These are phyloP conservation scores for Iselma pallidipennis DNA, from an alignment of 2,888 invertebrate genomes.

Conservation along the genomic window DNA sequence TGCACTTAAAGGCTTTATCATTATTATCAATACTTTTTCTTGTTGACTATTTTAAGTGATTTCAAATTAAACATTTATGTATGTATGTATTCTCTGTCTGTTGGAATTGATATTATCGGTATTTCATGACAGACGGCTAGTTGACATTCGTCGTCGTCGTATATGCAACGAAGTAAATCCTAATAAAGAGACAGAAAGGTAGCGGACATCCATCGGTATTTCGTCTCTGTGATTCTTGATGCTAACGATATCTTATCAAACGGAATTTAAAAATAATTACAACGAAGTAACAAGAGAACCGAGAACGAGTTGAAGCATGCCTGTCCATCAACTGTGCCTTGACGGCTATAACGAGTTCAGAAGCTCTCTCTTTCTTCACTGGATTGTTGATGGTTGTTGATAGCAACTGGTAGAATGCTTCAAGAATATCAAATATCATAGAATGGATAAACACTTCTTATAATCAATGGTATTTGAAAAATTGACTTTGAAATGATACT, in stretches of 20 bases:
- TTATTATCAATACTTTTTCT: background rate
- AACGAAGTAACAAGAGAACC: slow-evolving; percentile 36
- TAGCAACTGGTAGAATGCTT: slow-evolving; percentile 23
- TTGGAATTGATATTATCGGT: slow-evolving; percentile 12
- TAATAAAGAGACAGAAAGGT: slow-evolving; percentile 42
- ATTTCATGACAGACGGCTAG: slow-evolving; percentile 7
- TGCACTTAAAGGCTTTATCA: background rate
- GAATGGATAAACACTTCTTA: slow-evolving; percentile 2
- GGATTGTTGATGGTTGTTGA: slow-evolving; percentile 5
- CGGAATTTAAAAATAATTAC: slow-evolving; percentile 55
- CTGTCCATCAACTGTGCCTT: slow-evolving; percentile 51
- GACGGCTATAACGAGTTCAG: slow-evolving; percentile 42
- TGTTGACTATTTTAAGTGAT: background rate
- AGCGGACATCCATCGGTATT: slow-evolving; percentile 37
- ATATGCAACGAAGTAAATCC: slow-evolving; percentile 36
- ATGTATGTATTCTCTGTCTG: background rate
- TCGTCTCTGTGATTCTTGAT: slow-evolving; percentile 39
- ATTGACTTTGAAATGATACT: slow-evolving; percentile 1
- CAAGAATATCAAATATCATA: slow-evolving; percentile 25
- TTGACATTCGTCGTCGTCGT: slow-evolving; percentile 13
- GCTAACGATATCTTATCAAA: slow-evolving; percentile 52
- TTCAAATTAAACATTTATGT: background rate
- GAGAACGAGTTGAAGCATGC: slow-evolving; percentile 45
- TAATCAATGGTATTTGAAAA: slow-evolving; percentile 20
- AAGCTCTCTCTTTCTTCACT: slow-evolving; percentile 21